Evolutionary conservation across 2,113 vertebrate genomes (phyloP).

Genomic region (Cnemophilus loriae): DNA sequence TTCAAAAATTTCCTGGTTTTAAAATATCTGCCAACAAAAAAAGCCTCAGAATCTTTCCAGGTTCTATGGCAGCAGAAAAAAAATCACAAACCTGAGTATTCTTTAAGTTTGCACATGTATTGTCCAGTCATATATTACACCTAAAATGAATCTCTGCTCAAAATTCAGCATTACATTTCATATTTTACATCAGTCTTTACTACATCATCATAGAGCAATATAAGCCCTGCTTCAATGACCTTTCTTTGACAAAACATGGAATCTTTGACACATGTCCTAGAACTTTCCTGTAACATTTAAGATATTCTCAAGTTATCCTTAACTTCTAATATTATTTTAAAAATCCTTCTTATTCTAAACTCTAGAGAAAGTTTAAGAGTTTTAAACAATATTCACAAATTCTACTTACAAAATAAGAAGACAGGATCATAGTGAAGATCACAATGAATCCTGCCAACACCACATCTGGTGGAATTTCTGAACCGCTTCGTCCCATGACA

Average conservation of each 20-base stretch:
- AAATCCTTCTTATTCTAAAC: neutral
- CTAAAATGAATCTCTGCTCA: neutral
- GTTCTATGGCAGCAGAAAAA: neutral
- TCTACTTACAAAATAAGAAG: conserved; percentile 91
- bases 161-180: neutral
- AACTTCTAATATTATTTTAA: neutral
- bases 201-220: neutral
- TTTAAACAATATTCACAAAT: neutral
- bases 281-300: neutral
- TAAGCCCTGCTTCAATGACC: neutral
- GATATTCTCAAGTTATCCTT: neutral
- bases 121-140: neutral
- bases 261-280: neutral
- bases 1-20: neutral
- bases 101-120: neutral
- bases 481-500: conserved; percentile 92
- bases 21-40: neutral
- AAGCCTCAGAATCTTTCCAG: neutral
- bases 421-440: conserved; percentile 80
- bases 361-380: neutral
- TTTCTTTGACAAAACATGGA: neutral
- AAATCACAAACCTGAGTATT: neutral
- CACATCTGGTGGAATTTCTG: conserved; percentile 90
- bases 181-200: neutral
- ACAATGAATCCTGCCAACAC: conserved; percentile 85